Evolutionary conservation across 2,888 invertebrate species (phyloP), one percentile per base, ranked within the genome.

Genomic region (Podotricha telesiphe): DNA sequence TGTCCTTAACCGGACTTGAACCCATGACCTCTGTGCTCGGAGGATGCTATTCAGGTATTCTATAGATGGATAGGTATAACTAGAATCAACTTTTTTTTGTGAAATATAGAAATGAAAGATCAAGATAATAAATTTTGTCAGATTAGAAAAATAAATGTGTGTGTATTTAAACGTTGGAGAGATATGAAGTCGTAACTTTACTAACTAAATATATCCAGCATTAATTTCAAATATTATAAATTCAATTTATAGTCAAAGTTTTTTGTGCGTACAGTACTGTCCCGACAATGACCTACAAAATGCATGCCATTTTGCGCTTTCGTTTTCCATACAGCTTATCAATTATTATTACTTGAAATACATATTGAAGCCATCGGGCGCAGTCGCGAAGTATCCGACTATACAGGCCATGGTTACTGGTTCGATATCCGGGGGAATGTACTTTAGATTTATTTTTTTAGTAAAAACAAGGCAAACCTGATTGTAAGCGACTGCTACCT

Each of bases 281-380:
- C 47, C 62, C 78, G 78, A 74, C 79, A 78, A 67, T 79, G 79
- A 79, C 79, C 79, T 62, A 77, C 73, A 78, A 77, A 76, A 68
- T 67, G 71, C 67, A 70, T 68, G 74, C 68, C 73, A 69, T 73
- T 75, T 74, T 69, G 67, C 75, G 71, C 75, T 77, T 78, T 76
- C 76, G 42, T 76, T 76, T 73, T 75, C 73, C 69, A 73, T 68
- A 66, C 64, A 66, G 62, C 48, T 68, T 68, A 68, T 71, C 67
- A 71, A 62, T 68, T 68, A 61, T 71, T 65, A 59, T 59, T 20
- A 67, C 55, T 65, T 62, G 51, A 40, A 48, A 71, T 45, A 45
- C 42, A 62, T 53, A 65, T 48, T 48, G 62, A 6, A 2, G 13
- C 6, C 22, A 34, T 19, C 4, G 7, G n/a, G 55, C n/a, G 7